Evolutionary conservation across 2,888 invertebrate species (phyloP), one percentile per base, ranked within the genome.

Genomic region (Teleiodes luculella): DNA sequence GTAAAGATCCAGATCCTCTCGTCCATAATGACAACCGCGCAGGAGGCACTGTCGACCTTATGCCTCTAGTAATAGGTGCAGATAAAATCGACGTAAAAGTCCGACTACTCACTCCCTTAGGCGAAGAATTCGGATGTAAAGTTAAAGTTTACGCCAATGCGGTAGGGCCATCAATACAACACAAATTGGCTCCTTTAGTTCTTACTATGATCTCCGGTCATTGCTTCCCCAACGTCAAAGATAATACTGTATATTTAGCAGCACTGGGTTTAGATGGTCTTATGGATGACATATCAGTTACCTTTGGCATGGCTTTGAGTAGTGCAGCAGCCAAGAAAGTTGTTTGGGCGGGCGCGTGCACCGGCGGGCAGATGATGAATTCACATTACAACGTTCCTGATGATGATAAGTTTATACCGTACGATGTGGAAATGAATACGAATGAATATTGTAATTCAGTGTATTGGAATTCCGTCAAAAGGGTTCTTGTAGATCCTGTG

Each of bases 381-480:
- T 80, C 85, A 35, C 67, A 62, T 14, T 66, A 68, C 31, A 72
- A 65, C 63, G 62, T 80, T 48, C 74, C 77, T 10, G 60, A 57
- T 33, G 78, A 85, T 37, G 87, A 87, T 60, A 70, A 59, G 54
- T 89, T 74, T 64, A 53, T 86, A 37, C 77, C 81, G 20, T 60
- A 68, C 24, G 78, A 80, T 56, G 66, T 86, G 53, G 59, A 63
- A 36, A 57, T 60, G 10, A 61, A 58, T 50, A 55, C 61, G 45
- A 68, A 58, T 30, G 53, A 63, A 11, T 16, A 60, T 1, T 86
- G 87, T 62, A 72, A 63, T 54, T 76, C 76, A 20, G 70, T 69
- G 54, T 85, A 84, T 61, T 89, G 89, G 89, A 82, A 87, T 64
- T 70, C 82, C 3, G 76, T 86, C 70, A 82, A 73, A 57, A 70